A percentile compares a stretch with the other conserved stretches of the same genome.
phyloP scores from a whole-genome alignment of 2,113 vertebrate species.

The Oenanthe oenanthe region DNA sequence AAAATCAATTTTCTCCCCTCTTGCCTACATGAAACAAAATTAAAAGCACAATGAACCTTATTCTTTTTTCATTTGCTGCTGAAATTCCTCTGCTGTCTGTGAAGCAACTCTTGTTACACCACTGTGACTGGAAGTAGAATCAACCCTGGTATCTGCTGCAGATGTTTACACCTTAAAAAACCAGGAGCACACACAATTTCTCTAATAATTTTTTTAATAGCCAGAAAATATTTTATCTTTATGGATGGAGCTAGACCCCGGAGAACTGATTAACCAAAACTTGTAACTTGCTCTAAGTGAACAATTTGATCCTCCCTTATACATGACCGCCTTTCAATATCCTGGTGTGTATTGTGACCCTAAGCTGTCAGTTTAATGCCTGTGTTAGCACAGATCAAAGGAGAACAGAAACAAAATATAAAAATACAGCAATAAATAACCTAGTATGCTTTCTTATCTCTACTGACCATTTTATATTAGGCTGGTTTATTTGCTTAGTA shows the following conservation, averaged over 20 bases:
- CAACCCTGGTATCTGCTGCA: neutral
- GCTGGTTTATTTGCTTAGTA: conserved; percentile 24
- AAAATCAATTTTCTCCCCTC: conserved; percentile 62
- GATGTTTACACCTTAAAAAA: conserved; percentile 18
- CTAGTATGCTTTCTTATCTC: conserved; percentile 24
- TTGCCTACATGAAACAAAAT: conserved; percentile 65
- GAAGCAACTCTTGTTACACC: conserved; percentile 45
- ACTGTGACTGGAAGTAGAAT: neutral
- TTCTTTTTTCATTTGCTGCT: conserved; percentile 58
- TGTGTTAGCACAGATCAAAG: conserved; percentile 28
- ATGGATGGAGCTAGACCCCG: neutral
- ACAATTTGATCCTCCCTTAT: neutral
- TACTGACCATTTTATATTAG: neutral
- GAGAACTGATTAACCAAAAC: neutral
- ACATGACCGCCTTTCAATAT: neutral
- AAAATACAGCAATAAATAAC: conserved; percentile 46
- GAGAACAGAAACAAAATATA: conserved; percentile 16
- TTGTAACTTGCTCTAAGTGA: neutral
- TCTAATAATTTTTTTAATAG: neutral
- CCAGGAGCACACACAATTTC: neutral
- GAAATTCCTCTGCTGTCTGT: conserved; percentile 31
- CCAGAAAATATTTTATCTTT: neutral
- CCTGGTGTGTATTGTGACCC: neutral
- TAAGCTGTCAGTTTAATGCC: conserved; percentile 18
- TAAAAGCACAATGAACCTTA: conserved; percentile 61